Evolutionary conservation across 2,888 invertebrate genomes (phyloP), one percentile per base, ranked within the genome.

Genomic region (Dryadula phaetusa): DNA sequence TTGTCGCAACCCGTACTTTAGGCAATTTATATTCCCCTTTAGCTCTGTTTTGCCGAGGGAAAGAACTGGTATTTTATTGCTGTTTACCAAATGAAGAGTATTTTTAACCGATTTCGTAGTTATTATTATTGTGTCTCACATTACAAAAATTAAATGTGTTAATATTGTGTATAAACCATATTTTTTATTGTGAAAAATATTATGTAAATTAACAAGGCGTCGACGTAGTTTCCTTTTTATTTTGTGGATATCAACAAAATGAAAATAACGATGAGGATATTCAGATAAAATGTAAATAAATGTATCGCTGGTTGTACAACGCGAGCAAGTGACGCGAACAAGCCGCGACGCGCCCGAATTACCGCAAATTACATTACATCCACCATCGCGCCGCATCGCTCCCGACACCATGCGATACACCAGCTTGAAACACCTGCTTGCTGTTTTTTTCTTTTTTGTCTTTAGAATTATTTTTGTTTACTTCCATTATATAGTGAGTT

Each of bases 281-380:
- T 62, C 56, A 44, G 68, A 52, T 61, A 70, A 72, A 77, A 76
- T 75, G 72, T 75, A 75, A 76, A 77, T 76, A 71, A 69, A 71
- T 62, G 65, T 73, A 72, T 66, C 64, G 65, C 66, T 44, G 67
- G 54, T 62, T 68, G 69, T 72, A 67, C 53, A 67, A 53, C 62
- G 32, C 47, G 65, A 49, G 76, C 74, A 79, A 78, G 80, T 77
- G 82, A 78, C 72, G 80, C 77, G 83, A 74, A 78, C 81, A 80
- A 76, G 77, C 81, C 82, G 75, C 79, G 74, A 64, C 81, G 80
- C 82, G 80, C 78, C 79, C 79, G 82, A 82, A 84, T 84, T 81
- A 86, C 89, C 89, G 79, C 89, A 88, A 88, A 89, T 88, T 87
- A 88, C 88, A 87, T 86, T 87, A 84, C 85, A 87, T 86, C 83